phyloP scores from a whole-genome alignment of 2,113 vertebrate genomes.

The Hippocampus zosterae region DNA sequence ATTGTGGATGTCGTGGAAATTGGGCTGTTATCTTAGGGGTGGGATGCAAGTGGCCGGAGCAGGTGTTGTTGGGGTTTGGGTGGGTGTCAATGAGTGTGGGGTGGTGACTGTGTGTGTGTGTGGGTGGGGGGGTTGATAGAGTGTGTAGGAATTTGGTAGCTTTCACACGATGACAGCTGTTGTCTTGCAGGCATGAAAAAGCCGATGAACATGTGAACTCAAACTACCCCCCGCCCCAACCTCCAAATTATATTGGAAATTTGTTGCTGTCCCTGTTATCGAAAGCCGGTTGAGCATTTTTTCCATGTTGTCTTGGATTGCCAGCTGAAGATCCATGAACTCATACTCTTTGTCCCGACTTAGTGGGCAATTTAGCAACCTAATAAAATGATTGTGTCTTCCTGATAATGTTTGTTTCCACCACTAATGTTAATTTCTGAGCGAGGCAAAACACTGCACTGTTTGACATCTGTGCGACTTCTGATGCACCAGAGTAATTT shows the following conservation, averaged over 20 bases:
- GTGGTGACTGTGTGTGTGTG: not conserved
- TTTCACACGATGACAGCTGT: slow-evolving; percentile 62
- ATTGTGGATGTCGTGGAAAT: slow-evolving; percentile 15
- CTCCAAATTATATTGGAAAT: no score
- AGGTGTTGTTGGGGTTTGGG: slow-evolving; percentile 50
- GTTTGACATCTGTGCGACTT: no score
- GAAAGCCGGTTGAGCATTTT: no score
- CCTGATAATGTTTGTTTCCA: not conserved
- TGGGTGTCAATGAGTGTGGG: slow-evolving; percentile 51
- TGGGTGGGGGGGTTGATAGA: not conserved
- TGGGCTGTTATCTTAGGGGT: slow-evolving; percentile 35
- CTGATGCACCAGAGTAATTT: no score
- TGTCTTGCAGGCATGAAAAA: slow-evolving; percentile 39
- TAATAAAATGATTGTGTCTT: not conserved
- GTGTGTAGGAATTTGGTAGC: slow-evolving; percentile 48
- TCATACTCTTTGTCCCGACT: no score
- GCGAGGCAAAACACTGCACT: slow-evolving; percentile 2
- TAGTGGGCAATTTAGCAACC: no score
- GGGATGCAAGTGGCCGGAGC: slow-evolving; percentile 48
- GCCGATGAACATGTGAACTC: no score
- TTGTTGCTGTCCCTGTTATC: no score
- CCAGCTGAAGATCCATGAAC: no score
- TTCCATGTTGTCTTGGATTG: no score
- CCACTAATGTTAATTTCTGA: slow-evolving; percentile 1
- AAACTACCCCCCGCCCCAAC: no score